Conservation (phyloP, 2,888 invertebrate species). For the Enchytraeus crypticus region DNA sequence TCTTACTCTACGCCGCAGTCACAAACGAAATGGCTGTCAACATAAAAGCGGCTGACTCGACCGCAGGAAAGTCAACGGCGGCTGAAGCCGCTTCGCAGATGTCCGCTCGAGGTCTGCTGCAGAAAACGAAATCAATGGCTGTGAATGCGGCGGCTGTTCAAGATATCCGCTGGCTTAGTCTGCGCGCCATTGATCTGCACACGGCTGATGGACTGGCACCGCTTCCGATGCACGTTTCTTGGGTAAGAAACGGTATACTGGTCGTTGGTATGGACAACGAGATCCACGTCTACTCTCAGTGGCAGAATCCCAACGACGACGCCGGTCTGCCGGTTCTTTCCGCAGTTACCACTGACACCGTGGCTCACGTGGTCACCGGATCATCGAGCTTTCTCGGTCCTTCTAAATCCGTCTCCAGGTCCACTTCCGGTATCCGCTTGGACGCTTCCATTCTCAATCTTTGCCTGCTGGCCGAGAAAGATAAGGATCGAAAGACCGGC, state of each 20-base stretch:
- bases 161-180: conserved; percentile 91
- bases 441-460: conserved; percentile 19
- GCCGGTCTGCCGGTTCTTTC: background rate
- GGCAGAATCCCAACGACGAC: conserved; percentile 51
- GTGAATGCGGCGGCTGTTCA: conserved; percentile 72
- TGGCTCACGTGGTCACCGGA: conserved; percentile 5
- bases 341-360: background rate
- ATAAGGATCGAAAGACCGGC: conserved; percentile 7
- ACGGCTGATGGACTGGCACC: conserved; percentile 94
- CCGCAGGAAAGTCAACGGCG: too few relatives aligned
- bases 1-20: conserved; percentile 51
- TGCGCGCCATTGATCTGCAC: conserved; percentile 76
- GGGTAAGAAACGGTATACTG: conserved; percentile 94
- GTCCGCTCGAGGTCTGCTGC: conserved; percentile 59
- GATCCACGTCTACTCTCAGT: conserved; percentile 98
- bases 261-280: conserved; percentile 99
- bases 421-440: conserved; percentile 19
- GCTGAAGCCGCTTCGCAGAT: background rate
- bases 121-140: conserved; percentile 82
- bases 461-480: conserved; percentile 12
- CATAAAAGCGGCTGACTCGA: conserved; percentile 49
- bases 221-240: conserved; percentile 94
- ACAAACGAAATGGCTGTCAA: conserved; percentile 90
- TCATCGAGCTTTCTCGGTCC: conserved; percentile 9
- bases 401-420: conserved; percentile 14